phyloP scores from a whole-genome alignment of 2,797 vertebrate genomes.

The Rousettus madagascariensis region DNA sequence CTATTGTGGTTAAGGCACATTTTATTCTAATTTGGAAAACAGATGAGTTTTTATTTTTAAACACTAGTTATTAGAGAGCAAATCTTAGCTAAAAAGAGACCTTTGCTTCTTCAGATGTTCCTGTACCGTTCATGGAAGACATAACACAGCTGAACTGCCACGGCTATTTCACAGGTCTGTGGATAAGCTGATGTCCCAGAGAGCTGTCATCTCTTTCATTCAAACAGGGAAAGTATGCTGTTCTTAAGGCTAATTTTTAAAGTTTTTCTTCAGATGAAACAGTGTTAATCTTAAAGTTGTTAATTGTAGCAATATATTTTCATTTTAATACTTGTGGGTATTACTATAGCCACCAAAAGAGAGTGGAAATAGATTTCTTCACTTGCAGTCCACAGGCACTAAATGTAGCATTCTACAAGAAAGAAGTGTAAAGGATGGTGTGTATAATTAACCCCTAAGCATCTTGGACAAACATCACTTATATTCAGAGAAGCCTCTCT shows the following conservation, averaged over 20 bases:
- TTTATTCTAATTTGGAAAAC: neutral
- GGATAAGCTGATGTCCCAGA: neutral
- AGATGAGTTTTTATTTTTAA: neutral
- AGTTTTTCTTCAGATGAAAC: neutral
- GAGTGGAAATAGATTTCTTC: neutral
- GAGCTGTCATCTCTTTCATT: neutral
- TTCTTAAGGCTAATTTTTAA: neutral
- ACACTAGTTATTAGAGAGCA: neutral
- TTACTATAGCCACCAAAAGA: neutral
- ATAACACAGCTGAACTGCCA: rapidly evolving
- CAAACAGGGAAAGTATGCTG: neutral
- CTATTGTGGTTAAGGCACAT: neutral
- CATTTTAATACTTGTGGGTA: neutral
- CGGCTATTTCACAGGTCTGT: rapidly evolving
- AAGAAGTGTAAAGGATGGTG: neutral
- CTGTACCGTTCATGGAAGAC: rapidly evolving
- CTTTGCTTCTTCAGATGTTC: neutral
- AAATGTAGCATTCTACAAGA: neutral
- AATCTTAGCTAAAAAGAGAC: neutral
- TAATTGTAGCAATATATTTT: neutral
- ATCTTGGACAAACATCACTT: neutral
- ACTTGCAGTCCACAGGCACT: neutral
- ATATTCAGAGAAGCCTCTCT: neutral
- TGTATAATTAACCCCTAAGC: neutral
- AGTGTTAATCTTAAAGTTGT: neutral